Conservation (phyloP, 2,888 invertebrate species). For the Tridacna gigas region DNA sequence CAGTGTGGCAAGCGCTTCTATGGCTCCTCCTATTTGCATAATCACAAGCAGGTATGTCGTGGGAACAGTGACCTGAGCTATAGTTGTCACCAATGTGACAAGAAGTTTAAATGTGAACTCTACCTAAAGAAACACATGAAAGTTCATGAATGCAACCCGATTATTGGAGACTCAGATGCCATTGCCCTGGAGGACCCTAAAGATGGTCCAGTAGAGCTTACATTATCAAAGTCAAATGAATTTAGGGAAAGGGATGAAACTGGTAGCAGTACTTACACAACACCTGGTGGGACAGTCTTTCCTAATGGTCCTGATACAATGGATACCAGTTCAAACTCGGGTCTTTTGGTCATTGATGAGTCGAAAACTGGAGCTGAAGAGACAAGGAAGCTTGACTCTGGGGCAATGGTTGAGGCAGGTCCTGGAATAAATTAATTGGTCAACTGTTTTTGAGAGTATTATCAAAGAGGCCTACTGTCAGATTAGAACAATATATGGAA, state of each 20-base stretch:
- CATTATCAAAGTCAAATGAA: constrained; percentile 25
- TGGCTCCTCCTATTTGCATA: constrained; percentile 63
- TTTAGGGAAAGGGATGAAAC: not conserved
- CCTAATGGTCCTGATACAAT: constrained; percentile 47
- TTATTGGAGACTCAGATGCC: constrained; percentile 46
- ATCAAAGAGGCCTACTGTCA: too few relatives aligned
- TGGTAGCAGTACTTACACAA: not conserved
- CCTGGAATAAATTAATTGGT: too few relatives aligned
- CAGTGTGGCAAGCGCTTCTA: constrained; percentile 63
- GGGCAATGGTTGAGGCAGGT: constrained; percentile 11
- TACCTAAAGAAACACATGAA: constrained; percentile 64
- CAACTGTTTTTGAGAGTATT: too few relatives aligned
- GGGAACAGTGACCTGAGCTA: constrained; percentile 55
- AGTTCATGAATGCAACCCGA: constrained; percentile 53
- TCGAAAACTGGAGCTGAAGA: not conserved
- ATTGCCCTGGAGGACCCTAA: constrained; percentile 34
- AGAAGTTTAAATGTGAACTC: constrained; percentile 64
- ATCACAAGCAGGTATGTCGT: constrained; percentile 63
- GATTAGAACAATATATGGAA: too few relatives aligned
- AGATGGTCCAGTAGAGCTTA: constrained; percentile 24
- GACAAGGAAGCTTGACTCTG: not conserved
- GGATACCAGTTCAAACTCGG: constrained; percentile 49
- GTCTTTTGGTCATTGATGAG: constrained; percentile 37
- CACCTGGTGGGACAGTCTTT: constrained; percentile 37
- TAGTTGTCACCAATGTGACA: constrained; percentile 50